These are phyloP conservation scores for Holotrichia oblita DNA, from an alignment of 1,140 invertebrate species.

Conservation along the genomic window DNA sequence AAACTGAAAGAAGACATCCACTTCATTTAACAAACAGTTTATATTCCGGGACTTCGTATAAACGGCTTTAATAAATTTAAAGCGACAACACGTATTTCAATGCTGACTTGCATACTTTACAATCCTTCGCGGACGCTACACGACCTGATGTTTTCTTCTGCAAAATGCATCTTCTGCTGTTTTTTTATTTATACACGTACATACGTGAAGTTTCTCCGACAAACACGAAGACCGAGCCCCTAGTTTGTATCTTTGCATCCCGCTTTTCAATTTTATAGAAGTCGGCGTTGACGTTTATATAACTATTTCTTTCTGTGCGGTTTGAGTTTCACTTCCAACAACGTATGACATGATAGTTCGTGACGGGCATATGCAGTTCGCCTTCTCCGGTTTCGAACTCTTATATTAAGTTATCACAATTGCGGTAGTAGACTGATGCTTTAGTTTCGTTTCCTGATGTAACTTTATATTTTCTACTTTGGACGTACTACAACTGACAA, in stretches of 20 bases:
- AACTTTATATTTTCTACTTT: not conserved
- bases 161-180: too few relatives aligned
- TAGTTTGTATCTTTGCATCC: not conserved
- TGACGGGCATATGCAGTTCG: conserved; percentile 11
- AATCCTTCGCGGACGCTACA: too few relatives aligned
- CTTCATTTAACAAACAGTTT: too few relatives aligned
- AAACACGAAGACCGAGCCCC: not conserved
- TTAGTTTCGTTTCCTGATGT: not conserved
- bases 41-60: too few relatives aligned
- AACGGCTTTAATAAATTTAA: too few relatives aligned
- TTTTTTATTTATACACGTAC: too few relatives aligned
- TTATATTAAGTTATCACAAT: conserved; percentile 29
- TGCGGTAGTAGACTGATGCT: not conserved
- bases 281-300: conserved; percentile 24
- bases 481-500: not conserved
- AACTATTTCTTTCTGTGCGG: conserved; percentile 29
- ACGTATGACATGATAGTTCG: conserved; percentile 22
- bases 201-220: not conserved
- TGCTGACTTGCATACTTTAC: too few relatives aligned
- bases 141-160: too few relatives aligned
- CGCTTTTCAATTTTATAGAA: conserved; percentile 30
- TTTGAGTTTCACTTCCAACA: conserved; percentile 18
- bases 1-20: too few relatives aligned
- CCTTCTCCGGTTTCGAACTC: conserved; percentile 10
- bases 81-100: too few relatives aligned